A percentile compares a stretch with the other conserved stretches of the same genome.
Conservation (phyloP, 2,113 vertebrate species). For the Tiliqua scincoides region DNA sequence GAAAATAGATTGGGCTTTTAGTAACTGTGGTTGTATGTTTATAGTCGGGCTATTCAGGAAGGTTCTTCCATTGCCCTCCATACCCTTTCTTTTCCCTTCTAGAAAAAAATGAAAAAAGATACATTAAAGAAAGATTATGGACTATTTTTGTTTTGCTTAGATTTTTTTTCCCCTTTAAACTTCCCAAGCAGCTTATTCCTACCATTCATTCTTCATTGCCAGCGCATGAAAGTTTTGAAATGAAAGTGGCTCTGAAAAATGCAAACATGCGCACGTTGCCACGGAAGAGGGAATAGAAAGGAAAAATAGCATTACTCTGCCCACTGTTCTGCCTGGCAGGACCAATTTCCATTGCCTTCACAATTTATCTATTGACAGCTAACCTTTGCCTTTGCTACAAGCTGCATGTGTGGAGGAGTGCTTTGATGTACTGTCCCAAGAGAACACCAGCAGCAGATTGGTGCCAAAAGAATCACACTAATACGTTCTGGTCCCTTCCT, state of each 20-base stretch:
- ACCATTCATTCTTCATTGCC: constrained; percentile 28
- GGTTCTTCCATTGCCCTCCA: constrained; percentile 44
- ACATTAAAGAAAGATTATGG: constrained; percentile 53
- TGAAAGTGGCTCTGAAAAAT: constrained; percentile 27
- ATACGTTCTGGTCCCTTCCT: not conserved
- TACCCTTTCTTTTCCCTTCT: constrained; percentile 31
- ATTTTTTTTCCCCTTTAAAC: constrained; percentile 27
- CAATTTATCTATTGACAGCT: constrained; percentile 26
- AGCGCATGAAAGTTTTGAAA: not conserved
- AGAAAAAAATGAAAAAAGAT: not conserved
- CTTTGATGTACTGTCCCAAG: constrained; percentile 19
- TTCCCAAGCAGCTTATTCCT: constrained; percentile 34
- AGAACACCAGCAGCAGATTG: not conserved
- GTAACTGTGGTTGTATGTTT: constrained; percentile 69
- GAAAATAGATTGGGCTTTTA: constrained; percentile 80
- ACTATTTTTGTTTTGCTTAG: constrained; percentile 45
- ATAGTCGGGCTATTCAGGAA: constrained; percentile 61
- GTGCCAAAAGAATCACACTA: not conserved
- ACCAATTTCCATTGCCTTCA: constrained; percentile 1
- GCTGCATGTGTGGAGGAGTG: not conserved
- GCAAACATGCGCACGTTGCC: fast-evolving
- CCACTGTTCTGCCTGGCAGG: constrained; percentile 20
- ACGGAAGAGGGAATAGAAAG: not conserved
- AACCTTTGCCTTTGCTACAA: constrained; percentile 19
- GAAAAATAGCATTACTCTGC: not conserved